Evolutionary conservation across 92 coral and sea anemone genomes (phyloP).

Genomic region (Hydrozoanthus gracilis): DNA sequence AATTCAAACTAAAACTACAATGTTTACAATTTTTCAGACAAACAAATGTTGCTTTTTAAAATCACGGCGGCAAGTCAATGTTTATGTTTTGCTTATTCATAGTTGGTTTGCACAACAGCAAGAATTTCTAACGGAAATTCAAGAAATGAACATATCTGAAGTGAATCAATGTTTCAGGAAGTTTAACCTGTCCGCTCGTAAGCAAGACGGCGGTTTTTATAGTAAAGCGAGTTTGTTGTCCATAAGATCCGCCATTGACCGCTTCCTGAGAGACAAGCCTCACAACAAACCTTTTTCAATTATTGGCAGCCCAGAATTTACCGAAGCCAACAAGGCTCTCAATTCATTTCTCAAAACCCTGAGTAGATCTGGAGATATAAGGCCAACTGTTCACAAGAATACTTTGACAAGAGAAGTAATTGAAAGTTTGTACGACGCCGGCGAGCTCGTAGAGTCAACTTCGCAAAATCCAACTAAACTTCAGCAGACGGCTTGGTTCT

Average conservation of each 20-base stretch:
- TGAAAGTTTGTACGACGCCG: neutral
- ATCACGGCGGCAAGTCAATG: neutral
- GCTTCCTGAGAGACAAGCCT: constrained; percentile 46
- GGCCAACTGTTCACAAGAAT: constrained; percentile 1
- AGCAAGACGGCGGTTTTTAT: neutral
- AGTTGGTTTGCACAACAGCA: neutral
- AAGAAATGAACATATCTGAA: too few relatives aligned
- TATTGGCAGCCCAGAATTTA: constrained; percentile 22
- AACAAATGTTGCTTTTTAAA: neutral
- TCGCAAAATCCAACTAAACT: constrained; percentile 34
- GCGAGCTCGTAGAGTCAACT: constrained; percentile 41
- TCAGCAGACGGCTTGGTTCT: constrained; percentile 55
- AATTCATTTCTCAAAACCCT: constrained; percentile 26
- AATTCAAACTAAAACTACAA: too few relatives aligned
- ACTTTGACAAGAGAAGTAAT: neutral
- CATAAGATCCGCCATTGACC: constrained; percentile 35
- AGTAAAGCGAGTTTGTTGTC: neutral
- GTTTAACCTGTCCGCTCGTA: too few relatives aligned
- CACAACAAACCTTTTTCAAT: constrained; percentile 42
- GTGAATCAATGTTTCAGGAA: neutral
- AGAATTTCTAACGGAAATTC: neutral
- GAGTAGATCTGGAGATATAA: constrained; percentile 26
- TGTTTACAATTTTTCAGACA: neutral
- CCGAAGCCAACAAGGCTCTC: constrained; percentile 33
- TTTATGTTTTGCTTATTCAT: neutral